These are phyloP conservation scores for Hoplodrina blanda DNA, from an alignment of 2,888 invertebrate species.

Conservation along the genomic window DNA sequence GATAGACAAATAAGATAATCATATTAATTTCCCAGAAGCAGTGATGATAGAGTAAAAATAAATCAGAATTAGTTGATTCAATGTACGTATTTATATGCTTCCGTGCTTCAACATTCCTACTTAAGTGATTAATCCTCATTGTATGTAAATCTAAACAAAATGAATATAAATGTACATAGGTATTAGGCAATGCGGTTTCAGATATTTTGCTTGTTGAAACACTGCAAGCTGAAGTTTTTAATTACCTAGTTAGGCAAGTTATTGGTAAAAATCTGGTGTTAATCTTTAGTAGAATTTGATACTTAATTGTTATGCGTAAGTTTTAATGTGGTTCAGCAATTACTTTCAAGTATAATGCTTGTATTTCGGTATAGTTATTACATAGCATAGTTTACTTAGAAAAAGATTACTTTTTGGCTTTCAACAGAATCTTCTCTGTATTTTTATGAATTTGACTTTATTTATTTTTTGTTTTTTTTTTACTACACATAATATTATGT, in stretches of 20 bases:
- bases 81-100: constrained; percentile 13
- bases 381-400: not conserved
- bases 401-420: too few species aligned
- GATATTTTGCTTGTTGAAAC: not conserved
- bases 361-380: too few species aligned
- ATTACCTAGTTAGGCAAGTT: not conserved
- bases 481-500: too few species aligned
- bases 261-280: not conserved
- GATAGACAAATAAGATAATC: too few species aligned
- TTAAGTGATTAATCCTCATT: constrained; percentile 20
- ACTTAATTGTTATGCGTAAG: not conserved
- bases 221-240: not conserved
- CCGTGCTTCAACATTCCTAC: not conserved
- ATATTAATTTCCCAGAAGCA: too few species aligned
- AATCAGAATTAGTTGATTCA: not conserved
- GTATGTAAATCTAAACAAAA: constrained; percentile 47
- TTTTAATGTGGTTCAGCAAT: not conserved
- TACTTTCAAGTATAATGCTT: not conserved
- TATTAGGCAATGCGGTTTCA: constrained; percentile 13
- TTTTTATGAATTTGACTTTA: too few species aligned
- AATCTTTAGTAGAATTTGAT: not conserved
- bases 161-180: not conserved
- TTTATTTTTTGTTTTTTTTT: too few species aligned
- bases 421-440: too few species aligned
- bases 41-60: not conserved